phyloP scores from a whole-genome alignment of 2,888 invertebrate genomes.

The Metopia argyrocephala region DNA sequence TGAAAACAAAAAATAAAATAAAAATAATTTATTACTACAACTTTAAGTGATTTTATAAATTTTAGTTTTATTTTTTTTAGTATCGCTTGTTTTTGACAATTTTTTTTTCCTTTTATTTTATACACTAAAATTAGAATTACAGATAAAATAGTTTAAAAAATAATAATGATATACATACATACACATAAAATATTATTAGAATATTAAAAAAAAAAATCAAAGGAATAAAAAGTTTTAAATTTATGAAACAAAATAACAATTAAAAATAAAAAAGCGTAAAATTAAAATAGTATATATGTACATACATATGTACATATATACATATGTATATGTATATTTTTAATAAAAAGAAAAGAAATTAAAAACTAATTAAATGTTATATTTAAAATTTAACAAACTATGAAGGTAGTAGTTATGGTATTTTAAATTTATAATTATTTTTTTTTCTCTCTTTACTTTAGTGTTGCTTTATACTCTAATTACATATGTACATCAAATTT shows the following conservation, averaged over 20 bases:
- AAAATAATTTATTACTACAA: conserved; percentile 11
- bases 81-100: conserved; percentile 52
- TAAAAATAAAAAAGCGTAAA: conserved; percentile 2
- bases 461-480: too few relatives aligned
- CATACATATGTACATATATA: too few relatives aligned
- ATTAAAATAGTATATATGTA: not conserved
- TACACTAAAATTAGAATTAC: conserved; percentile 43
- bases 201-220: conserved; percentile 16
- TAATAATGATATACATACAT: not conserved
- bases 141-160: conserved; percentile 29
- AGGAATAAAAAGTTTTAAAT: conserved; percentile 5
- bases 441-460: not conserved
- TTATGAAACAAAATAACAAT: conserved; percentile 41
- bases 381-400: conserved; percentile 54
- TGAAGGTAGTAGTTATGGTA: conserved; percentile 62
- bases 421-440: conserved; percentile 8
- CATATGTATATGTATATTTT: not conserved
- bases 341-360: conserved; percentile 37
- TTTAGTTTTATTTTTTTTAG: conserved; percentile 54
- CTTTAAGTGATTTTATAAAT: conserved; percentile 50
- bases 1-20: conserved; percentile 1
- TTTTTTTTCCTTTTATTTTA: conserved; percentile 32
- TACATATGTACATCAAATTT: conserved; percentile 38
- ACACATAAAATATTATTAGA: conserved; percentile 6
- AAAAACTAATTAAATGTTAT: conserved; percentile 25